Conservation (phyloP, 2,797 vertebrate species). For the Diplodus puntazzo region DNA sequence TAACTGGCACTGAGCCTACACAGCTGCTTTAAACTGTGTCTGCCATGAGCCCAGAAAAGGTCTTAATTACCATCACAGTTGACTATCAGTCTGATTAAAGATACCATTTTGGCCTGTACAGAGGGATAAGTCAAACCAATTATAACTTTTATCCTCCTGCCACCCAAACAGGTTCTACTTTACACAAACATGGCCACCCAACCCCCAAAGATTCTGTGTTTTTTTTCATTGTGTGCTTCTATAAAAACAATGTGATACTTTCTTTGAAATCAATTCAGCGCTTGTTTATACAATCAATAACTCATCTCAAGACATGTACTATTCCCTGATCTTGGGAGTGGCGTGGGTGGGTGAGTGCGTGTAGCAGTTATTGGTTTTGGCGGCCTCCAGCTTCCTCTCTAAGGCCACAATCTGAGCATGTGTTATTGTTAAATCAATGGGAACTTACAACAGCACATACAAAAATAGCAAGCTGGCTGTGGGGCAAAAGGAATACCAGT, state of each 20-base stretch:
- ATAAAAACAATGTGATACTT: slow-evolving; percentile 45
- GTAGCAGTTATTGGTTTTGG: slow-evolving; percentile 61
- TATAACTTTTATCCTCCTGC: slow-evolving; percentile 10
- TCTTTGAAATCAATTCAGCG: slow-evolving; percentile 51
- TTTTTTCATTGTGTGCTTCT: slow-evolving; percentile 17
- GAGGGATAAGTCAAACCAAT: slow-evolving; percentile 20
- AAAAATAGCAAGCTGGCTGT: slow-evolving; percentile 43
- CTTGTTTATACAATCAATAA: slow-evolving; percentile 70
- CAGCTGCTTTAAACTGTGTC: slow-evolving; percentile 18
- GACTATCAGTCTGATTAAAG: slow-evolving; percentile 42
- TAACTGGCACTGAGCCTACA: slow-evolving; percentile 1
- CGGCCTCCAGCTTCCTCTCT: slow-evolving; percentile 57
- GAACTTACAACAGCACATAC: slow-evolving; percentile 44
- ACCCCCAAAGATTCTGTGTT: neutral
- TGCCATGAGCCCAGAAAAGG: slow-evolving; percentile 40
- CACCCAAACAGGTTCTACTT: neutral
- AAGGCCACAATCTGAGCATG: slow-evolving; percentile 61
- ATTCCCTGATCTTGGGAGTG: slow-evolving; percentile 34
- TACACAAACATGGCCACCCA: neutral
- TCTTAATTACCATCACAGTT: slow-evolving; percentile 41
- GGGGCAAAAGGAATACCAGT: slow-evolving; percentile 7
- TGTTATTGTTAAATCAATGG: slow-evolving; percentile 74
- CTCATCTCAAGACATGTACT: slow-evolving; percentile 56
- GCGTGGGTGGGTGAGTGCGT: slow-evolving; percentile 9
- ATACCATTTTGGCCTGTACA: slow-evolving; percentile 11